Base-by-base conservation (phyloP, 2,797 vertebrate species). In the Erithacus rubecula region DNA sequence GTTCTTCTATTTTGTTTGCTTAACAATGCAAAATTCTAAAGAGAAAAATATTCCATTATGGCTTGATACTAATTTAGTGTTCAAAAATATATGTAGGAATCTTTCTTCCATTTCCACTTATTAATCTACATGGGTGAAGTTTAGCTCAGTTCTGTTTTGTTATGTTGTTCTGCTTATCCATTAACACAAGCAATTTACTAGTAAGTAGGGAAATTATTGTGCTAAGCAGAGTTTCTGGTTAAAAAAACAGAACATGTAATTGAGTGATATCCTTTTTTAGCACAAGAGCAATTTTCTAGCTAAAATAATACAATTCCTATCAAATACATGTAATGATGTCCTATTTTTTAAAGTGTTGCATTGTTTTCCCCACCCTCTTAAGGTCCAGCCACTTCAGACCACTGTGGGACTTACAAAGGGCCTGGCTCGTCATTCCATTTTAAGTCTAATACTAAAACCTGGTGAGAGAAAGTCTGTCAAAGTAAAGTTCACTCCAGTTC, bases 381-480 rank as follows among this genome's bases (percentile, higher is more conserved):
- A 99, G 99, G 98, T 98, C 13, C 98, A 98, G 13, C 96, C 98
- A 69, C 92, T 98, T 51, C 99, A 98, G 87, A 98, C 97, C 95
- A 97, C 98, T 76, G 91, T 97, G 44, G 98, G 98, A 81, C 98
- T 99, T 96, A 83, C 98, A 26, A 99, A 99, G 90, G 98, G 98
- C 55, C 91, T 98, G 24, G 97, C 97, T 92, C 98, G 97, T 80
- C 98, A 99, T 44, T 98, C 98, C n/a, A 97, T 99, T 94, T 98
- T 98, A 98, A 99, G 98, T 93, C 90, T 99, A 47, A 97, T 99
- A 86, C 98, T 99, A 93, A 98, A 98, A 97, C 99, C 99, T 22
- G 99, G 99, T 92, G 99, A 99, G 90, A 98, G 98, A 63, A 99
- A 98, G 96, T 98, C 98, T 49, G 98, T 99, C 93, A 98, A 96